phyloP scores from a whole-genome alignment of 2,797 vertebrate genomes.

The Eulemur rubriventer region DNA sequence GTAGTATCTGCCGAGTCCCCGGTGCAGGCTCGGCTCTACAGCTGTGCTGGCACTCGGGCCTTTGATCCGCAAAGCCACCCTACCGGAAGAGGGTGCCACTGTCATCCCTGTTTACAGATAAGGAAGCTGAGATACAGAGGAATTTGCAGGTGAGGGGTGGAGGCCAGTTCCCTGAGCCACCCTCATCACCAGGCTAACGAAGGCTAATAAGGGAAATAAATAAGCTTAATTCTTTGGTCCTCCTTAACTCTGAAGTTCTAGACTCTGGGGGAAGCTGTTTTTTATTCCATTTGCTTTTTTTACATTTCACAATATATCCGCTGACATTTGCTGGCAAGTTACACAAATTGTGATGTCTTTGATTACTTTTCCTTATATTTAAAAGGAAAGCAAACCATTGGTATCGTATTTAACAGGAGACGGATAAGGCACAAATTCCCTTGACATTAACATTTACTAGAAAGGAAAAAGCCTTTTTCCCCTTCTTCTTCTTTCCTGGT shows the following conservation, averaged over 20 bases:
- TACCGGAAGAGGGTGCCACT: accelerated
- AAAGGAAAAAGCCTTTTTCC: neutral
- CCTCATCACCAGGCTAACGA: too few relatives aligned
- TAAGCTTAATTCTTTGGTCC: neutral
- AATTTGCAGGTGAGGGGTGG: accelerated
- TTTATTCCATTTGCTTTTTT: neutral
- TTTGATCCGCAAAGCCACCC: accelerated
- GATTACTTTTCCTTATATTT: neutral
- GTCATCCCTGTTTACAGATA: neutral
- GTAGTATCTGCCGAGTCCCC: accelerated
- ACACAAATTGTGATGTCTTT: neutral
- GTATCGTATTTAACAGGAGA: neutral
- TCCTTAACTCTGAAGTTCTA: neutral
- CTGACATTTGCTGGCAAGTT: neutral
- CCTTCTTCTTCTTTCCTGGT: neutral
- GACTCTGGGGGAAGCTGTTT: accelerated
- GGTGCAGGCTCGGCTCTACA: too few relatives aligned
- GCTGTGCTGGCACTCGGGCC: accelerated
- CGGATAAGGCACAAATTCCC: neutral
- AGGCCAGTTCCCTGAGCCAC: accelerated
- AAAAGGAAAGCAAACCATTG: neutral
- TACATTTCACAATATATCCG: neutral
- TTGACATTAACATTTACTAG: neutral
- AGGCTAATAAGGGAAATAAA: neutral
- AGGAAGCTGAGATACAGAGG: neutral